Evolutionary conservation across 1,140 invertebrate genomes (phyloP), one percentile per base, ranked within the genome.

Genomic region (Maconellicoccus hirsutus): DNA sequence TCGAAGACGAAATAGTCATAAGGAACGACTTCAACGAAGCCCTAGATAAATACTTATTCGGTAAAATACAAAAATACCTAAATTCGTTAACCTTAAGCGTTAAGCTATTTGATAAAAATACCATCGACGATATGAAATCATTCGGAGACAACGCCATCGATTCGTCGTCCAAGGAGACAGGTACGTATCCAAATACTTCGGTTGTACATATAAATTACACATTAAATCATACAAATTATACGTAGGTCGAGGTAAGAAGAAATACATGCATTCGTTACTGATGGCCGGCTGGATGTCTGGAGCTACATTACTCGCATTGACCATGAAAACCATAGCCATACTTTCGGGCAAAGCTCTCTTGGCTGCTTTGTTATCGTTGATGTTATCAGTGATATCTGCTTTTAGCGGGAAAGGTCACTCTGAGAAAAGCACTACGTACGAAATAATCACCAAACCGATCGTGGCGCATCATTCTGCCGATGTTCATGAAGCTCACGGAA

Each of bases 321-420:
- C 86, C 7, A 80, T 92, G 70, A 89, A 87, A n/a, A 88, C 85
- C 0, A 77, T 92, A 1, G 89, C 89, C 0, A 79, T 89, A 52
- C 79, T 92, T 1, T 89, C 90, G 2, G 90, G 90, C n/a, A 92
- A 92, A 79, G 90, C 90, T 1, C 77, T 92, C 10, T 91, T 92
- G 87, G 89, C 89, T 0, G 89, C 87, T 14, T 75, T 92, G 27
- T 87, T 92, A 84, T 88, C 90, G 0, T 79, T 92, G 0, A 85
- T 91, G 77, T 79, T 92, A 0, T 89, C 90, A 0, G 88, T 86
- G 0, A 86, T 92, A 29, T 83, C 90, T 25, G 91, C 91, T 74
- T 86, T 87, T 0, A 75, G 90, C 22, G 82, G 86, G 0, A 76
- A 83, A 6, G 83, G 85, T 22, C 70, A 73, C 7, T 52, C 70